Base-by-base conservation (phyloP, 2,797 vertebrate genomes). In the Protonibea diacanthus region DNA sequence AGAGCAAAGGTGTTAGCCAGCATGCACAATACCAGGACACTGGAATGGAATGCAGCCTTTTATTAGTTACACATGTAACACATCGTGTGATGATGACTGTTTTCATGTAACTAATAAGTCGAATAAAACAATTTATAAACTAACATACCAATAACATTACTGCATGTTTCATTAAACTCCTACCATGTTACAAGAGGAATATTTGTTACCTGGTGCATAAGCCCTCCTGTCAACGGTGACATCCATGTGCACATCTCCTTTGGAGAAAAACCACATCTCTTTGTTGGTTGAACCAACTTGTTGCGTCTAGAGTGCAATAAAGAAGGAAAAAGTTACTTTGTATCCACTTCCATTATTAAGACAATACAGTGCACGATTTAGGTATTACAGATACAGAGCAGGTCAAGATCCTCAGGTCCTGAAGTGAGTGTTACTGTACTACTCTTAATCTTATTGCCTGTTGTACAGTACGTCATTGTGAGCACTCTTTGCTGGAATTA, bases 201-300 rank as follows among this genome's bases (percentile, higher is more conserved):
- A 38, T 56, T 18, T 45, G n/a, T 5, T 95, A 99, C 97, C 97
- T 96, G 96, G 95, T 59, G 95, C 94, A 78, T 95, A 99, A 91
- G 93, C 96, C 84, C 88, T 94, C 91, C 93, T 96, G 91, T 97
- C 96, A 66, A 97, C 88, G 89, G 91, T 95, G 93, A 95, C 97
- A 86, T 96, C 96, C 96, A 99, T 95, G 91, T 96, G 95, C 82
- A 96, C 96, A 65, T 93, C 94, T 94, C 97, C 97, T 96, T 96
- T 97, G 84, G 96, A 96, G 95, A 98, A 98, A 89, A 97, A 79
- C 76, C 96, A 97, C 49, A 97, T 92, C 76, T 97, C 95, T 93
- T 98, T 98, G 86, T 96, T 92, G 93, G 93, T 94, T 88, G 96
- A 95, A 91, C 96, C 96, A 91, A 94, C 93, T 92, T 97, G 97